Evolutionary conservation across 2,797 vertebrate species (phyloP).

Genomic region (Orientallactaga sibirica): DNA sequence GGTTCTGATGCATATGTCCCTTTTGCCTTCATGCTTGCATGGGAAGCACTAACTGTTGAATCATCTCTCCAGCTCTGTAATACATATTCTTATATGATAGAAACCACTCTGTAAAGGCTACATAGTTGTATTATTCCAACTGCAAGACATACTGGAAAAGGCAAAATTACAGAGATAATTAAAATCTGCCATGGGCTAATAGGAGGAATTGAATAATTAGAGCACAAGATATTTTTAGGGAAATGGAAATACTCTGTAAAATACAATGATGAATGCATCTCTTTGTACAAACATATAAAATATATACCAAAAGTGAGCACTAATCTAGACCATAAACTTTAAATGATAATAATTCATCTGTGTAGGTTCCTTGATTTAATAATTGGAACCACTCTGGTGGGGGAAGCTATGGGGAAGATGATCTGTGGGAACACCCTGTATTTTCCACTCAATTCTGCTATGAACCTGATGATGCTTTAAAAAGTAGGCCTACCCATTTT

Average conservation of each 20-base stretch:
- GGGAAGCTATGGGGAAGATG: not conserved
- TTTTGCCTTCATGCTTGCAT: no score
- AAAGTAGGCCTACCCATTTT: not conserved
- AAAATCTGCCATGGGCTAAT: not conserved
- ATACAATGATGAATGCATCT: not conserved
- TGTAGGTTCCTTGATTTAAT: not conserved
- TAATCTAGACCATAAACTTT: constrained; percentile 20
- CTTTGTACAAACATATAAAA: not conserved
- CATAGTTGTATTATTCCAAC: not conserved
- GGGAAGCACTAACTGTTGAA: no score
- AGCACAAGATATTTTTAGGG: not conserved
- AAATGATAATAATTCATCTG: not conserved
- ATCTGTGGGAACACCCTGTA: not conserved
- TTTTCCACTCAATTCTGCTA: constrained; percentile 31
- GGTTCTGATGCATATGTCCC: no score
- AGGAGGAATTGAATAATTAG: not conserved
- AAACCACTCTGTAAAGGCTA: constrained; percentile 27
- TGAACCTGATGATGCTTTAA: constrained; percentile 8
- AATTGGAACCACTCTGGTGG: not conserved
- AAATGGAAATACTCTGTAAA: not conserved
- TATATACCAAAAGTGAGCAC: not conserved
- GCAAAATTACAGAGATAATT: constrained; percentile 26
- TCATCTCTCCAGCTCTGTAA: not conserved
- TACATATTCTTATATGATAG: constrained; percentile 3
- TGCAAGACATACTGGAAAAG: constrained; percentile 27